phyloP scores from a whole-genome alignment of 92 coral and sea anemone genomes.

The Desmophyllum pertusum region DNA sequence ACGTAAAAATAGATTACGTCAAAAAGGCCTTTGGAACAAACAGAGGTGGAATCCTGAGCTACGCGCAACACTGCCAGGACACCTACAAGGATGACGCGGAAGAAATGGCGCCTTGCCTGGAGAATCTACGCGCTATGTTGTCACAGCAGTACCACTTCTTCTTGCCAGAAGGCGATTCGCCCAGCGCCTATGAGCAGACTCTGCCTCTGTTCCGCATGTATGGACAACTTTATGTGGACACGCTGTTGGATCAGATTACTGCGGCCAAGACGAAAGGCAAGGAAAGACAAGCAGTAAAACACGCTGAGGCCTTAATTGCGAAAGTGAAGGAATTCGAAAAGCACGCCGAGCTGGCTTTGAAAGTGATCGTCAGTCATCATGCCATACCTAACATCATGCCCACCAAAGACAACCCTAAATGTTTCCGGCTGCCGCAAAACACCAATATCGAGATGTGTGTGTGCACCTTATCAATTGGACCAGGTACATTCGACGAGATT shows the following conservation, averaged over 20 bases:
- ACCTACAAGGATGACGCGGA: conserved; percentile 27
- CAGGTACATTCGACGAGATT: not conserved
- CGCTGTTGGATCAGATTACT: conserved; percentile 14
- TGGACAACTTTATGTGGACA: conserved; percentile 22
- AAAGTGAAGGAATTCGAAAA: not conserved
- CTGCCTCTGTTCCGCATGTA: conserved; percentile 34
- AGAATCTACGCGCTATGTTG: too few relatives aligned
- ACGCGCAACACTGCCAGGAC: too few relatives aligned
- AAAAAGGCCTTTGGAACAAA: conserved; percentile 12
- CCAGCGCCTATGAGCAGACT: not conserved
- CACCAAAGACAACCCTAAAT: not conserved
- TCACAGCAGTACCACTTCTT: conserved; percentile 19
- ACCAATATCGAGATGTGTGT: not conserved
- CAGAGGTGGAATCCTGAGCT: too few relatives aligned
- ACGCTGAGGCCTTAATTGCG: conserved; percentile 1
- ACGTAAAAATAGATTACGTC: conserved; percentile 3
- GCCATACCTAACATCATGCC: not conserved
- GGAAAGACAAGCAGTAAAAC: conserved; percentile 13
- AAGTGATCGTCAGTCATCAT: not conserved
- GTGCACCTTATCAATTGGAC: conserved; percentile 25
- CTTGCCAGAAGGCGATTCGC: not conserved
- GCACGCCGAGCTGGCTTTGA: not conserved
- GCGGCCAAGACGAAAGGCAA: conserved; percentile 16
- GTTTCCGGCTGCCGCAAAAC: not conserved
- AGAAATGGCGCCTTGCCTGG: conserved; percentile 11